These are phyloP conservation scores for Kryptolebias ocellatus DNA, from an alignment of 2,797 vertebrate genomes.

Conservation along the genomic window DNA sequence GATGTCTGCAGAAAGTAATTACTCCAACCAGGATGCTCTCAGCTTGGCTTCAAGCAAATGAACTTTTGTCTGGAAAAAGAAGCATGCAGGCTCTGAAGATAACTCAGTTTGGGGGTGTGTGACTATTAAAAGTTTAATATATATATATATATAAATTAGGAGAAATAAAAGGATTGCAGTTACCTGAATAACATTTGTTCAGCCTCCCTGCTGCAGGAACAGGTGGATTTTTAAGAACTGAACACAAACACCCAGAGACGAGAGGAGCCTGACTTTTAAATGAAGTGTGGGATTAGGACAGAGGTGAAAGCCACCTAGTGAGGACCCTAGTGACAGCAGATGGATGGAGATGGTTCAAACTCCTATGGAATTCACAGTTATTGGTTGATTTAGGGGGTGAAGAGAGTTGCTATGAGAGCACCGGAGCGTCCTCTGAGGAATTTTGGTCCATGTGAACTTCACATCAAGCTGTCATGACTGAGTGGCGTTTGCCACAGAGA, in stretches of 20 bases:
- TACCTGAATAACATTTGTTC: slow-evolving; percentile 7
- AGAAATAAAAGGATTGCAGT: slow-evolving; percentile 19
- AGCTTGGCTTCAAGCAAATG: slow-evolving; percentile 48
- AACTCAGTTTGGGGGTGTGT: neutral
- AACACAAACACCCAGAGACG: slow-evolving; percentile 47
- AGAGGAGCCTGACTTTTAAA: slow-evolving; percentile 77
- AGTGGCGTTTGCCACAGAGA: slow-evolving; percentile 34
- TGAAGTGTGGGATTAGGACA: slow-evolving; percentile 80
- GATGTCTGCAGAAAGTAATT: slow-evolving; percentile 73
- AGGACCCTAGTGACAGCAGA: slow-evolving; percentile 80
- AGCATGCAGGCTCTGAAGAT: slow-evolving; percentile 35
- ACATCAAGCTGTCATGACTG: slow-evolving; percentile 54
- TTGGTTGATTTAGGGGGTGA: slow-evolving; percentile 18
- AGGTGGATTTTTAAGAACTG: slow-evolving; percentile 64
- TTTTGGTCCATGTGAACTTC: slow-evolving; percentile 55
- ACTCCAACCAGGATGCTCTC: slow-evolving; percentile 63
- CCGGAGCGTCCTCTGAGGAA: slow-evolving; percentile 31
- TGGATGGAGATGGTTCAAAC: slow-evolving; percentile 71
- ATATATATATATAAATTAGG: neutral
- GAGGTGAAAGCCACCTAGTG: slow-evolving; percentile 75
- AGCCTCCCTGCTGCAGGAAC: slow-evolving; percentile 31
- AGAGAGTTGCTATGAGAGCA: slow-evolving; percentile 39
- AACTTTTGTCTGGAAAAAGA: slow-evolving; percentile 38
- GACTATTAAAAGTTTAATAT: slow-evolving; percentile 1
- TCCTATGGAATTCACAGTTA: slow-evolving; percentile 73